Evolutionary conservation across 2,113 vertebrate genomes (phyloP), one percentile per base, ranked within the genome.

Genomic region (Empidonax traillii): DNA sequence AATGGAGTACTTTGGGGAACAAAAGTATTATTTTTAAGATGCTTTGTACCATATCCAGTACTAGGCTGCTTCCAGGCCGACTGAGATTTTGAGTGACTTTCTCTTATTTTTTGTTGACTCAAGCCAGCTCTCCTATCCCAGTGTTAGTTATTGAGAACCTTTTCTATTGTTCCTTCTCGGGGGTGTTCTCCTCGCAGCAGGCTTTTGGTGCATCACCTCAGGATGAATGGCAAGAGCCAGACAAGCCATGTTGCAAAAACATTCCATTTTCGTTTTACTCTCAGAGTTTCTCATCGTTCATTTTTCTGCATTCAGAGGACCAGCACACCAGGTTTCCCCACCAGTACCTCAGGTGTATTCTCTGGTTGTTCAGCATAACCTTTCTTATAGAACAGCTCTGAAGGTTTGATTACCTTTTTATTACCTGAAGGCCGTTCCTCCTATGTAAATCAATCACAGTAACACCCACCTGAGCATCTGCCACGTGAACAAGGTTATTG

Each of bases 391-490:
- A 81, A 28, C 8, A 78, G 28, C 65, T 89, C 90, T 91, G 69
- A 87, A 94, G 89, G 35, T 56, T 80, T 80, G 62, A 51, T 93
- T 87, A 35, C 21, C 73, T 87, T 94, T 93, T 94, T 89, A 90
- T 31, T 78, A 49, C 35, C 56, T 80, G 73, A 20, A 61, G 82
- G 75, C 41, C 79, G 2, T 78, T 89, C 51, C 65, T 81, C 59
- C 53, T 22, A 2, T 65, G 84, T 69, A 93, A 93, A 80, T 92
- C 56, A 93, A 80, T 92, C 56, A 16, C 62, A 24, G 73, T 31
- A 65, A 93, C 62, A 53, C n/a, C 62, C 81, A 94, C 95, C 94
- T 95, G 69, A 76, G 66, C 58, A 35, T 89, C 92, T 88, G 90
- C 72, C 44, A 12, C 1, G 0, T 30, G 65, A 84, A 35, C 56